A percentile compares a stretch with the other conserved stretches of the same genome.
phyloP scores from a whole-genome alignment of 53 echinoderm and acorn worm genomes.

The Echinometra lucunter region DNA sequence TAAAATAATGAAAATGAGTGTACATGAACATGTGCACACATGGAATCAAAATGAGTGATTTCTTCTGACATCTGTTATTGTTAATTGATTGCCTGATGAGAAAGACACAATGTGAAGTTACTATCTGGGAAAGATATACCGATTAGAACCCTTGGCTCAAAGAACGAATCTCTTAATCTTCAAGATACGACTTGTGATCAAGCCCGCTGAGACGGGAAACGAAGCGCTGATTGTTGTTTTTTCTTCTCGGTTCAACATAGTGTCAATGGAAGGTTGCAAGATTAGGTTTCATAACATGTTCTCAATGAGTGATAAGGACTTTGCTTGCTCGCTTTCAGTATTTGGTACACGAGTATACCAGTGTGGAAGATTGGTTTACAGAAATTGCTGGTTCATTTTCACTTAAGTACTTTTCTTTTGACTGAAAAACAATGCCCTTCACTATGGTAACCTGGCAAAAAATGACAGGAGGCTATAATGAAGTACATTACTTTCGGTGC shows the following conservation, averaged over 20 bases:
- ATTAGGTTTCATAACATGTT: slow-evolving; percentile 13
- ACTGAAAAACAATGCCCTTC: neutral
- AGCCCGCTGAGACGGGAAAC: neutral
- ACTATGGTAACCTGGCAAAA: no score
- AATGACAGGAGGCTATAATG: neutral
- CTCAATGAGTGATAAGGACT: neutral
- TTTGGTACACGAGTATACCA: no score
- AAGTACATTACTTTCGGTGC: neutral
- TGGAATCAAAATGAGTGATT: neutral
- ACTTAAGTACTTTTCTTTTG: neutral
- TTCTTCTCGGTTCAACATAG: neutral
- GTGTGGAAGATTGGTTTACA: neutral
- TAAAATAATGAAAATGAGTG: neutral
- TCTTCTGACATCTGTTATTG: slow-evolving; percentile 26
- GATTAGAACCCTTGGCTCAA: slow-evolving; percentile 35
- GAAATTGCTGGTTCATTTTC: neutral
- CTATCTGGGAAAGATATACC: neutral
- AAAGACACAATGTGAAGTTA: neutral
- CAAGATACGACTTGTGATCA: neutral
- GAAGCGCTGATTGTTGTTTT: neutral
- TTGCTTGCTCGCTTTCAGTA: neutral
- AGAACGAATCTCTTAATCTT: slow-evolving; percentile 10
- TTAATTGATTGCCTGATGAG: slow-evolving; percentile 36
- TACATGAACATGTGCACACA: neutral
- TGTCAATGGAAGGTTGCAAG: slow-evolving; percentile 14